Base-by-base conservation (phyloP, 2,888 invertebrate genomes). In the Gonocerus acuteangulatus region DNA sequence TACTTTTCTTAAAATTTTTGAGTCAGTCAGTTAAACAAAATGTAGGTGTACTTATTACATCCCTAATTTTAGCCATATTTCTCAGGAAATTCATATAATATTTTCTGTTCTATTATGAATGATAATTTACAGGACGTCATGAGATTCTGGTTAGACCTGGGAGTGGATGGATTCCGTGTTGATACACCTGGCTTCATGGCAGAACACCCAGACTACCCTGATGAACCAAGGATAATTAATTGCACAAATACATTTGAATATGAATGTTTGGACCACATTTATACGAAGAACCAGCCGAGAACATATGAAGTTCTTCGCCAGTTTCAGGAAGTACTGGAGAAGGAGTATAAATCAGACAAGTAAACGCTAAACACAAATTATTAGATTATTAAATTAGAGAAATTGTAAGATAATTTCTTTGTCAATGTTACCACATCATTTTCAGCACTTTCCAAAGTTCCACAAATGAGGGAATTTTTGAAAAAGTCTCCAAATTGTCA, bases 101-200 rank as follows among this genome's bases (percentile, higher is more conserved):
- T n/a, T n/a, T n/a, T n/a, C n/a, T n/a, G n/a, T n/a, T n/a, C n/a
- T n/a, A n/a, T n/a, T n/a, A n/a, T n/a, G n/a, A n/a, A n/a, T n/a
- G n/a, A n/a, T n/a, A 39, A n/a, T 39, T 15, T 39, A 11, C 39
- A 78, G 72, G 78, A 82, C 2, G 82, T 85, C 13, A 72, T 89
- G 68, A 73, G 73, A 63, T 87, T 84, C 72, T 91, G 90, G 90
- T 72, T 90, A 23, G 78, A 82, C 34, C 80, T 80, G 62, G 89
- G 89, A 0, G 83, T 84, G 0, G 86, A 86, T 67, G 90, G 90
- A 3, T 91, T 95, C 70, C 82, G 93, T 68, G 79, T 95, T 36
- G 89, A 89, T 70, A 88, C 89, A 1, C 80, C 88, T 13, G 77
- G 78, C 2, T 82, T 82, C 74, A 71, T 86, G 39, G 84, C 80